Base-by-base conservation (phyloP, 2,797 vertebrate species). In the Fundulus diaphanus region DNA sequence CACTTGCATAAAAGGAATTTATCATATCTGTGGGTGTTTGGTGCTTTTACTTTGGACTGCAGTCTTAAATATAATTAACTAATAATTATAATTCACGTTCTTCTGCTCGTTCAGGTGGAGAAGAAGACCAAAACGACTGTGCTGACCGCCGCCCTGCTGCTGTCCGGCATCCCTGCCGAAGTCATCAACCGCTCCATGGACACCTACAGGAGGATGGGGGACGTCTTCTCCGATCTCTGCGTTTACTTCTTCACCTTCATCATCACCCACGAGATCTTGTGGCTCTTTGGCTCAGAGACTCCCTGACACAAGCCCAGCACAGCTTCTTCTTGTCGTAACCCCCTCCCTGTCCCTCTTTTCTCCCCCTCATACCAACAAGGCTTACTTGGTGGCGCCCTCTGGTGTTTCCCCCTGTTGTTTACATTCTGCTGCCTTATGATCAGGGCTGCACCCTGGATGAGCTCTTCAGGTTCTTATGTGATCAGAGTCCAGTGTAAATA, bases 171-270 rank as follows among this genome's bases (percentile, higher is more conserved):
- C 87, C 98, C 98, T 0, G 96, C 97, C 0, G 98, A 99, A 85
- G 97, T 99, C 77, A 99, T 99, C 80, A 98, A 95, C 92, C 97
- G 97, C 85, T 99, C 97, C 48, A 97, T 98, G 96, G 97, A 99
- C 90, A 99, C 98, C 70, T 99, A 99, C 89, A 93, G 97, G 92
- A 97, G 96, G 93, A 99, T 99, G 98, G 97, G 97, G 5, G 97
- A 99, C 72, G 97, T 99, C 77, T 99, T 99, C 69, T 97, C 97
- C 9, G 98, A 99, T 89, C 97, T 99, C 68, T 99, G 98, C 75
- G 91, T 97, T 83, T 99, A 99, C 90, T 99, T 99, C 95, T 99
- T 99, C 90, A 98, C 96, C 40, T 99, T 99, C 79, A 96, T 99
- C 85, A 94, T 97, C 74, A 97, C 96, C 13, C 97, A 99, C 5